A percentile compares a stretch with the other conserved stretches of the same genome.
phyloP scores from a whole-genome alignment of 2,113 vertebrate genomes.

The Hystrix cristata region DNA sequence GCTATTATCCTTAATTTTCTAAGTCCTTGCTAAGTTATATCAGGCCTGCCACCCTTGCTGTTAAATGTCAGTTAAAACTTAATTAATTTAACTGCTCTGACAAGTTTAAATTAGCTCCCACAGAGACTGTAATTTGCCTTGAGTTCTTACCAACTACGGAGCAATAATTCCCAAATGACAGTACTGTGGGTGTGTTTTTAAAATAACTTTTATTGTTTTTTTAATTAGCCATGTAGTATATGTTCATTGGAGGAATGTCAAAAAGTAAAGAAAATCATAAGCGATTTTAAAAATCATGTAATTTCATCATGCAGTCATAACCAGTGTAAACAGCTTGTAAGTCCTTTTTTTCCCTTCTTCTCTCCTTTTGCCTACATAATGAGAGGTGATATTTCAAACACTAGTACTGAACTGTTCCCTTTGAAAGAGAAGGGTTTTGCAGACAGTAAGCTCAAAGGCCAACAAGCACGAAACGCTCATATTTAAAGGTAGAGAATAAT shows the following conservation, averaged over 20 bases:
- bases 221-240: background rate
- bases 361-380: background rate
- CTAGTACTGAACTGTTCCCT: background rate
- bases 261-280: constrained; percentile 34
- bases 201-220: constrained; percentile 38
- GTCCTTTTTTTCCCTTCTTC: background rate
- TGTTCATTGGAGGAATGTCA: constrained; percentile 18
- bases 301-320: constrained; percentile 28
- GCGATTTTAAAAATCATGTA: background rate
- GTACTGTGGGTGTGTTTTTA: background rate
- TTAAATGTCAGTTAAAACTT: constrained; percentile 83
- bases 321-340: background rate
- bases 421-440: background rate
- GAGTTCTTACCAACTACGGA: constrained; percentile 32
- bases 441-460: background rate
- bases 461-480: background rate
- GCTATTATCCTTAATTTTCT: constrained; percentile 73
- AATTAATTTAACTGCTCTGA: constrained; percentile 82
- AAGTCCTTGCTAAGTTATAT: constrained; percentile 60
- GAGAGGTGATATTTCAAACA: background rate
- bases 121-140: constrained; percentile 74
- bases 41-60: constrained; percentile 72
- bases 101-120: constrained; percentile 81
- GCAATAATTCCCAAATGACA: constrained; percentile 64
- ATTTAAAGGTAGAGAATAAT: background rate